Evolutionary conservation across 1,140 invertebrate genomes (phyloP), one percentile per base, ranked within the genome.

Genomic region (Zaprionus africanus): DNA sequence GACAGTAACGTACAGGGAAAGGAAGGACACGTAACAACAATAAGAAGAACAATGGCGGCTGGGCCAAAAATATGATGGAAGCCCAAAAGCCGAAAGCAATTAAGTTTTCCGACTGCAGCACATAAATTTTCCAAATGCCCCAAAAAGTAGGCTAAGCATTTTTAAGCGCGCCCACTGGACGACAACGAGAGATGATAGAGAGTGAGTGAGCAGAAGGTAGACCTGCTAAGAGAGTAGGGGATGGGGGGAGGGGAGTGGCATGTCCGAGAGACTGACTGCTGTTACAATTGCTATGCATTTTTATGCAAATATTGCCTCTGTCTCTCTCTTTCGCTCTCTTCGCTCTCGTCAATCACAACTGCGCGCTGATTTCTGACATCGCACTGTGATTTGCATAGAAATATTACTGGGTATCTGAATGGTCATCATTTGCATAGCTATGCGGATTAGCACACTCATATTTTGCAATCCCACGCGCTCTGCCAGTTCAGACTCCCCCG

Each of bases 1-100:
- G 13, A 26, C 19, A 22, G 31, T 6, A 54, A 15, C 15, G 28
- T 7, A 46, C 0, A 7, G 6, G 4, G 7, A 17, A 7, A 46
- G n/a, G 22, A 53, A 13, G 41, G 28, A 26, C 1, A 60, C 46
- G 46, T 28, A 53, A 36, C 38, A 61, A 56, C 12, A 51, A 31
- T 49, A 43, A 58, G 36, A 43, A 58, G 36, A 24, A 36, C 28
- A 11, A 26, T 36, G 38, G 43, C 31, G 19, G 31, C 11, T 15
- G 28, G 11, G 11, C 17, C 57, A 31, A 64, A 63, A 75, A 54
- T 60, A 73, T 73, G 69, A 72, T 72, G 61, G 19, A 38, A 58
- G 38, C 53, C 11, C 57, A 38, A 68, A 38, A 68, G 43, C 57
- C 46, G 59, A 68, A 68, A 68, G 66, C 43, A 68, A 68, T 68